Base-by-base conservation (phyloP, 2,888 invertebrate species). In the Cryptocephalus moraei region DNA sequence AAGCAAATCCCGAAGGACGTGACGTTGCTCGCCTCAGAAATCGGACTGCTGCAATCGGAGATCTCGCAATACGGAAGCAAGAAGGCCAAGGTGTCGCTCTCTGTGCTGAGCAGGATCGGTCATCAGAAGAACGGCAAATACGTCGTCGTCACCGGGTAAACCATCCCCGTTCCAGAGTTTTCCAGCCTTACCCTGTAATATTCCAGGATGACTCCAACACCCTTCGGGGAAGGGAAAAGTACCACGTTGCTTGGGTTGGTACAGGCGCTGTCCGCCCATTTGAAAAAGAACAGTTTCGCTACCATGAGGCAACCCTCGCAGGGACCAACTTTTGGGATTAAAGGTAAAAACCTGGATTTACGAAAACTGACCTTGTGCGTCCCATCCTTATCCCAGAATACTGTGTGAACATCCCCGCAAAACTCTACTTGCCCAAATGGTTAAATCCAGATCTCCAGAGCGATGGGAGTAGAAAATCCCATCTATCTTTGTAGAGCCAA, bases 261-360 rank as follows among this genome's bases (percentile, higher is more conserved):
- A 4, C 99, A 99, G 72, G 95, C 97, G 1, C 72, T 99, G 45
- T 81, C 86, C 1, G 90, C 89, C 0, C 91, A 92, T 62, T 81
- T 82, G 56, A 77, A 81, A 4, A 83, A 79, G 56, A 96, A 97
- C 72, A 82, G 91, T 0, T 85, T 99, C 66, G 97, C 92, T 1
- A 93, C 92, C 62, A 80, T 99, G 62, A 79, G 99, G 1, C 99
- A 99, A 66, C 97, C 99, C 1, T 96, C 95, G 43, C 96, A 97
- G 72, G 99, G 99, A 3, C 99, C 99, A 2, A 99, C 97, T 8
- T 99, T 99, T 71, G 97, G 99, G 9, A 94, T 99, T 47, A 95
- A 95, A 75, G 92, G 62, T 57, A 53, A 45, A 36, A 33, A 42
- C 9, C 12, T n/a, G 10, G 9, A 46, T n/a, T 33, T 32, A 22